Evolutionary conservation across 1,140 invertebrate species (phyloP), one percentile per base, ranked within the genome.

Genomic region (Coelopa frigida): DNA sequence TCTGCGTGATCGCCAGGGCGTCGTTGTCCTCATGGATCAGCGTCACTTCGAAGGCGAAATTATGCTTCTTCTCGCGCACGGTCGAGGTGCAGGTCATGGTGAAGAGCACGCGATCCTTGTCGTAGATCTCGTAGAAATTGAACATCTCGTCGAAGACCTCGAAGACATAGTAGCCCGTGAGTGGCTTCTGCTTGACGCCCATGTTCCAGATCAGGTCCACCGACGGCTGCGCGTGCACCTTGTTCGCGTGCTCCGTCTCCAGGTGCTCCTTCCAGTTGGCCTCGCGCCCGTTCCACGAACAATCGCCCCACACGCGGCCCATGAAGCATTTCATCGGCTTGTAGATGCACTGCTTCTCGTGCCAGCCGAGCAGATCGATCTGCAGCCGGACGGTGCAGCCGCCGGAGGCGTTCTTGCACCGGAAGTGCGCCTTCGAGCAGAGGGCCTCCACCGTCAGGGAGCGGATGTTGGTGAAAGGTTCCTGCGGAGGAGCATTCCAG

Each of bases 301-400:
- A 69, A 23, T 65, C 57, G 32, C 61, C 61, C 62, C 66, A 69
- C 1, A 69, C 61, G 46, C 63, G 63, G 2, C 66, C 66, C 61
- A 69, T 68, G 21, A 68, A 65, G 46, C 66, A 69, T 40, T 59
- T 63, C 58, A 64, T 66, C 24, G 61, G 59, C 43, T 67, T 67
- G 46, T 58, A 68, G 35, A 63, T 56, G 51, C 65, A 68, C 46
- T 67, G 59, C 37, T 69, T 58, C 41, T 68, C 66, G 40, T 68
- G 62, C 62, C 62, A 66, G 1, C 55, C 54, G 36, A 69, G 33
- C 33, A 69, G 38, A 8, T 61, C 61, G 17, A 61, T 61, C 2
- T 61, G 66, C 48, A 69, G 51, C 1, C 63, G 46, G 7, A 65
- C 59, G 21, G 47, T 54, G 43, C 66, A 69, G 8, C 66, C 62